A percentile compares a stretch with the other conserved stretches of the same genome.
phyloP scores from a whole-genome alignment of 2,113 vertebrate genomes.

The Microcebus murinus region DNA sequence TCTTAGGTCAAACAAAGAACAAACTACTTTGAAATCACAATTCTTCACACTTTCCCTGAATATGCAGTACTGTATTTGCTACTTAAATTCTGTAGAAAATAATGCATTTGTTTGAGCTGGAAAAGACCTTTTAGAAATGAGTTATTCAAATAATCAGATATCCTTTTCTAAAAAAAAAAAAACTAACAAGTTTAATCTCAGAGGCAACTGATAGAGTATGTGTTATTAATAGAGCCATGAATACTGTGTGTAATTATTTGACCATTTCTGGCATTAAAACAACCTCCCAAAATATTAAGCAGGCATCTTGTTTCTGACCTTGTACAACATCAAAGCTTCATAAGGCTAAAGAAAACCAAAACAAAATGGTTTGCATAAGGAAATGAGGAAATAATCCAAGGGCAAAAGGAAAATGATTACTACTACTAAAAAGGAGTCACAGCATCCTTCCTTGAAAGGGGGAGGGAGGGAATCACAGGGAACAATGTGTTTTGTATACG shows the following conservation, averaged over 20 bases:
- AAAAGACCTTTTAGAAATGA: constrained; percentile 36
- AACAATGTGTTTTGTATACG: not conserved
- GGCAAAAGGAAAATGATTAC: constrained; percentile 34
- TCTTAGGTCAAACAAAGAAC: constrained; percentile 58
- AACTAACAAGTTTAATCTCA: not conserved
- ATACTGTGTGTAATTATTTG: not conserved
- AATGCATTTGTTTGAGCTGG: not conserved
- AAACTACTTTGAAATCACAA: constrained; percentile 54
- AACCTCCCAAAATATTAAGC: not conserved
- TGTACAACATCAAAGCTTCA: constrained; percentile 19
- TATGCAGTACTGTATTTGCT: constrained; percentile 55
- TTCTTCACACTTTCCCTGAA: constrained; percentile 40
- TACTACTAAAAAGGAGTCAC: not conserved
- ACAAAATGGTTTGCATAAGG: not conserved
- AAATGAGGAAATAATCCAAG: not conserved
- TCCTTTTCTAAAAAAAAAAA: not conserved
- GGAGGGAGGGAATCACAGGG: not conserved
- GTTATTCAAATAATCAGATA: not conserved
- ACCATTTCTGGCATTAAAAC: not conserved
- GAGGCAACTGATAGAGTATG: not conserved
- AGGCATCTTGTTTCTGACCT: not conserved
- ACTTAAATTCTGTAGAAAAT: constrained; percentile 60
- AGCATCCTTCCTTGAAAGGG: not conserved
- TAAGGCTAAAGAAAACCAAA: constrained; percentile 40
- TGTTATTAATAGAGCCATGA: not conserved